Evolutionary conservation across 30 jellyfish, hydroid and myxozoan genomes (phyloP).

Genomic region (Turritopsis dohrnii): DNA sequence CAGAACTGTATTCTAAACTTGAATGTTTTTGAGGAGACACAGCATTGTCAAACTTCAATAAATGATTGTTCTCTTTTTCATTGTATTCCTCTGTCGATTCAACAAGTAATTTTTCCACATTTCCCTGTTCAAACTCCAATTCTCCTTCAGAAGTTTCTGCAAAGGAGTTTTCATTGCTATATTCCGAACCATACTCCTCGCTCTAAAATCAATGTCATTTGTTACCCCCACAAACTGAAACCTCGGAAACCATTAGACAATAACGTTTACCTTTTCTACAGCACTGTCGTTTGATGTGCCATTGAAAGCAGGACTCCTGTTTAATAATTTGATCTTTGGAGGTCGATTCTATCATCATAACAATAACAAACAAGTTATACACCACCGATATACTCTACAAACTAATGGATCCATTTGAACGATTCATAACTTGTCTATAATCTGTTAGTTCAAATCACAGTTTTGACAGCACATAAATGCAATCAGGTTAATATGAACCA

Average conservation of each 20-base stretch:
- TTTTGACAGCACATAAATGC: too few relatives aligned
- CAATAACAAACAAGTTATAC: neutral
- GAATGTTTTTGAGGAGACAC: constrained; percentile 8
- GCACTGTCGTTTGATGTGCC: neutral
- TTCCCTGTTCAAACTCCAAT: neutral
- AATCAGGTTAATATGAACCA: too few relatives aligned
- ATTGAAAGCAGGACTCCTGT: constrained; percentile 72
- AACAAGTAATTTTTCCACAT: neutral
- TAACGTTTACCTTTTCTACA: neutral
- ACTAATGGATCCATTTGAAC: too few relatives aligned
- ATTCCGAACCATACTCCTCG: neutral
- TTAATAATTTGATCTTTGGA: constrained; percentile 62
- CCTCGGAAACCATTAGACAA: neutral
- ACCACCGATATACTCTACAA: neutral
- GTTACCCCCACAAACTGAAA: neutral
- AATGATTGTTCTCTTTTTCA: neutral
- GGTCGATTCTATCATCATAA: constrained; percentile 68
- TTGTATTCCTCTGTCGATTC: neutral
- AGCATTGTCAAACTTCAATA: neutral
- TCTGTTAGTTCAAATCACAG: too few relatives aligned
- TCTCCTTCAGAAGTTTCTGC: neutral
- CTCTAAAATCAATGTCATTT: neutral
- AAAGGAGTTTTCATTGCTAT: neutral
- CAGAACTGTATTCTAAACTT: constrained; percentile 27
- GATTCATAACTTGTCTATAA: too few relatives aligned